Base-by-base conservation (phyloP, 2,888 invertebrate genomes). In the Orthosia incerta region DNA sequence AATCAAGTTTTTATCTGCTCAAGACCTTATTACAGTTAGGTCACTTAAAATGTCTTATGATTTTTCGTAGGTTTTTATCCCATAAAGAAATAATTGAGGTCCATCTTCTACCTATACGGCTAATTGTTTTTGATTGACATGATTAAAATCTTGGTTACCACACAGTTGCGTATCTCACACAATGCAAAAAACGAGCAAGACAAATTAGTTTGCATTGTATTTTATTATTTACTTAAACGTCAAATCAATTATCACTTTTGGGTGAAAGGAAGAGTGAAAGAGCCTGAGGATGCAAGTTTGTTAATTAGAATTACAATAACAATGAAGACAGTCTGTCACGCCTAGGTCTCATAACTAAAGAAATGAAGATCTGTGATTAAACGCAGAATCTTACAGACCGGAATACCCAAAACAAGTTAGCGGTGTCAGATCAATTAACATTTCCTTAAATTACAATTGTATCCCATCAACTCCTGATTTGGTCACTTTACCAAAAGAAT, bases 401-500 rank as follows among this genome's bases (percentile, higher is more conserved):
- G 45, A 26, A 51, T 20, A 3, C 3, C 15, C 13, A 5, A 26
- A 16, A n/a, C 4, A 45, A 55, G 4, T 39, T 23, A 3, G 20
- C 18, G 7, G 46, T 16, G 1, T 18, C 71, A 7, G 13, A 1
- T 9, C n/a, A 46, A 26, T 45, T 57, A 16, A 11, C 26, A 48
- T 39, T n/a, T 23, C n/a, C 7, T 56, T 26, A 26, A 12, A 51
- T 56, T 20, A 26, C 9, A 51, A 66, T 48, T 26, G 15, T 31
- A 46, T 62, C 31, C 50, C 57, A 23, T 23, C n/a, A 46, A 9
- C 39, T 48, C 68, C 7, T 20, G 9, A 26, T 51, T 61, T 50
- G 13, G 20, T 18, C 12, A 53, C 56, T 56, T 18, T 23, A 67
- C 31, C 57, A 45, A 83, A 77, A 76, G 73, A 45, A 66, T 73